Conservation (phyloP, 1,140 invertebrate species). For the Trypoxylus dichotomus region DNA sequence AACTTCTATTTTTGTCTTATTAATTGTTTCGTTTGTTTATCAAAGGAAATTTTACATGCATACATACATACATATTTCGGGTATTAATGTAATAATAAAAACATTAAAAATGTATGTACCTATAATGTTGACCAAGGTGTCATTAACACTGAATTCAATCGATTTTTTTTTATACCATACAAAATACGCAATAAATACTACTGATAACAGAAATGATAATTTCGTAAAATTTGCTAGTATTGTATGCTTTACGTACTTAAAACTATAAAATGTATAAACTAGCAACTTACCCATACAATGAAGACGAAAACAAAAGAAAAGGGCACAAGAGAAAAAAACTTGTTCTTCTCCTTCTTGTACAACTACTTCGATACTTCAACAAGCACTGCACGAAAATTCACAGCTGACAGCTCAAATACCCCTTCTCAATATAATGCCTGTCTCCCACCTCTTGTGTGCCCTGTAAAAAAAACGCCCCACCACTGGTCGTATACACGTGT, state of each 20-base stretch:
- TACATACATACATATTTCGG: too few relatives aligned
- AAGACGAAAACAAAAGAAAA: conserved; percentile 27
- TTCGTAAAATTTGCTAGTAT: too few relatives aligned
- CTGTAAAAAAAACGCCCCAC: conserved; percentile 19
- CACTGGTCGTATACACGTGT: conserved; percentile 15
- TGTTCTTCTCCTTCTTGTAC: not conserved
- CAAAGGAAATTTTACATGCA: too few relatives aligned
- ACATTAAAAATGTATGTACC: too few relatives aligned
- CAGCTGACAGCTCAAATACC: conserved; percentile 18
- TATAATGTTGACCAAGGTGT: too few relatives aligned
- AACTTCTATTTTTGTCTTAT: too few relatives aligned
- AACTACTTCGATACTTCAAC: not conserved
- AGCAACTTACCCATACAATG: conserved; percentile 22
- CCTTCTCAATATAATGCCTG: not conserved
- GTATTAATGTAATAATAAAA: too few relatives aligned
- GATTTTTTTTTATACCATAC: not conserved
- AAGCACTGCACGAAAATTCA: conserved; percentile 18
- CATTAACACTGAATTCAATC: too few relatives aligned
- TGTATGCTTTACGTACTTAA: not conserved
- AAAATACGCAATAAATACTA: too few relatives aligned
- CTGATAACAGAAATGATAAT: too few relatives aligned
- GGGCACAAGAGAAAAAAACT: not conserved
- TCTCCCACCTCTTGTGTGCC: conserved; percentile 1
- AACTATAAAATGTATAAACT: not conserved
- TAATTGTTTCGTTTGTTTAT: too few relatives aligned